A percentile compares a stretch with the other conserved stretches of the same genome.
Evolutionary conservation across 2,797 vertebrate genomes (phyloP).

Genomic region (Mionectes olivaceus): DNA sequence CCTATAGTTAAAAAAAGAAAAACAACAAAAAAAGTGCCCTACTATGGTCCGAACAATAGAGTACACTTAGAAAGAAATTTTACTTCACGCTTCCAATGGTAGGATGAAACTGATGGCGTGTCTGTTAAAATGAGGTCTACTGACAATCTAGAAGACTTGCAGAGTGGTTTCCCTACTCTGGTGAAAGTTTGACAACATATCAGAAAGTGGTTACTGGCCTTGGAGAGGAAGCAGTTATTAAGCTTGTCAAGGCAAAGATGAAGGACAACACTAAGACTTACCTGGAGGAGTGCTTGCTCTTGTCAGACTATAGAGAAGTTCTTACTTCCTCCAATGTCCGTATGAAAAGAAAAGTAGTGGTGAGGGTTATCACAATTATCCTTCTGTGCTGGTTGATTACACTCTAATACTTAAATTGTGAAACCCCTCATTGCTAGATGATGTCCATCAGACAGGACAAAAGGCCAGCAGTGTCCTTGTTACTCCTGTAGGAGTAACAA

Average conservation of each 20-base stretch:
- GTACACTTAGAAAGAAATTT: neutral
- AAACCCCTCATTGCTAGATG: neutral
- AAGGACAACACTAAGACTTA: neutral
- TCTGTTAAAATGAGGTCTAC: neutral
- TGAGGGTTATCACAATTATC: neutral
- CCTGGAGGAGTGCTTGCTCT: neutral
- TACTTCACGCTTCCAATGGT: neutral
- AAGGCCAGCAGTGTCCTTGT: neutral
- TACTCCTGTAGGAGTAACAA: neutral
- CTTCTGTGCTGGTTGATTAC: neutral
- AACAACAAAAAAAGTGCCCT: too few species aligned
- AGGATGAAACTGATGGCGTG: rapidly evolving
- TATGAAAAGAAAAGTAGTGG: neutral
- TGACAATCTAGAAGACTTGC: neutral
- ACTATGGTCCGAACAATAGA: neutral
- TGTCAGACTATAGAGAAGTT: neutral
- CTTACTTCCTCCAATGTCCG: neutral
- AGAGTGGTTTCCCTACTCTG: neutral
- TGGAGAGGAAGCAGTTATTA: neutral
- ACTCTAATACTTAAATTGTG: neutral
- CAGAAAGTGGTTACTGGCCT: neutral
- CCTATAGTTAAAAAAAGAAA: neutral
- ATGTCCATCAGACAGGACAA: neutral
- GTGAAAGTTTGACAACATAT: neutral
- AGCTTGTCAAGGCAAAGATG: neutral